Conservation (phyloP, 2,113 vertebrate species). For the Amphiprion percula region DNA sequence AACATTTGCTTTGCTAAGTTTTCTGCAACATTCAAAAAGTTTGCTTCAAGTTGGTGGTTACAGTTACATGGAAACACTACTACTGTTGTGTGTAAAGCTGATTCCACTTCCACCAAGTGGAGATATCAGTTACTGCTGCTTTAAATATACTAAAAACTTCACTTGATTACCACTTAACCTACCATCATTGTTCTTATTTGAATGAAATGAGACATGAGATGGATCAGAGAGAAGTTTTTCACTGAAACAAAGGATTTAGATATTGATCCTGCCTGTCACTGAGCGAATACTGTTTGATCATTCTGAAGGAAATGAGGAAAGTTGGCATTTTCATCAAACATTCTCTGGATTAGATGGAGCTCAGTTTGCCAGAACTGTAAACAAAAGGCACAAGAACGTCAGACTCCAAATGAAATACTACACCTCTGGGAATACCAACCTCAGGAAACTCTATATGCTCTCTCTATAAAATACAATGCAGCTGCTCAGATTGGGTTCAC, state of each 20-base stretch:
- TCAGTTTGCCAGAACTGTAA: conserved; percentile 21
- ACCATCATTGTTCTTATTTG: conserved; percentile 5
- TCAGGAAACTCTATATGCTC: conserved; percentile 51
- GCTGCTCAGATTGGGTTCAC: conserved; percentile 51
- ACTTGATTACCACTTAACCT: neutral
- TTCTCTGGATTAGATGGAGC: neutral
- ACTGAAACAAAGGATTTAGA: neutral
- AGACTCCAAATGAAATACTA: conserved; percentile 60
- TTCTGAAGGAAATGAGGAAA: neutral
- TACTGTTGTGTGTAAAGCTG: neutral
- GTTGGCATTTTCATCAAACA: neutral
- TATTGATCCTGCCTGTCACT: conserved; percentile 1
- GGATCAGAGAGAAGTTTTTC: conserved; percentile 21
- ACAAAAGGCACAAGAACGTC: conserved; percentile 41
- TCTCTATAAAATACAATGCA: conserved; percentile 60
- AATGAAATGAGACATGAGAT: neutral
- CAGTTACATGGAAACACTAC: too few relatives aligned
- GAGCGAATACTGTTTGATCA: neutral
- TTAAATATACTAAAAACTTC: neutral
- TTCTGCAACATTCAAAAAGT: too few relatives aligned
- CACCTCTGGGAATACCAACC: conserved; percentile 57
- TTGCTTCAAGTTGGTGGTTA: too few relatives aligned
- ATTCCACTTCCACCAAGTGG: neutral
- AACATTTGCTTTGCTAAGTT: too few relatives aligned
- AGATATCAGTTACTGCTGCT: neutral